Percentiles rank a stretch among this genome's conserved stretches.
Conservation (phyloP, 2,797 vertebrate species). For the Sciurus vulgaris region DNA sequence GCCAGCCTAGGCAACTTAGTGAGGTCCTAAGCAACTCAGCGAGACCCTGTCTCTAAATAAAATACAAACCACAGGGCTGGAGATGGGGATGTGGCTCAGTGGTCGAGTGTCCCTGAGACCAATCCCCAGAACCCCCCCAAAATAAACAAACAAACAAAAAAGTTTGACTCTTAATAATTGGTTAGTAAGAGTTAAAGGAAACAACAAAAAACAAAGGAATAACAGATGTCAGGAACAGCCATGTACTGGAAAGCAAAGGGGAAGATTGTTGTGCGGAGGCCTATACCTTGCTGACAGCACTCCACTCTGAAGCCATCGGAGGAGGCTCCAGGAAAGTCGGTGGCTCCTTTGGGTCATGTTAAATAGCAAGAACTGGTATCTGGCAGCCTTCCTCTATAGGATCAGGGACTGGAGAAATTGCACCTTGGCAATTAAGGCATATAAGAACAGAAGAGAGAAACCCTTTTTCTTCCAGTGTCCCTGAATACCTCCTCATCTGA, state of each 20-base stretch:
- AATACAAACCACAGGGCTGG: too few species aligned
- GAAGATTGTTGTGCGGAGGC: too few species aligned
- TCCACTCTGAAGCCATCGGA: neutral
- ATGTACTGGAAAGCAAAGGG: fast-evolving
- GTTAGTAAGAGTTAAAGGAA: constrained; percentile 4
- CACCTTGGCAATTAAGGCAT: neutral
- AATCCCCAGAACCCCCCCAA: too few species aligned
- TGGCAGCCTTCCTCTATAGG: neutral
- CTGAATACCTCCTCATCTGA: neutral
- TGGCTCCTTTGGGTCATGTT: neutral
- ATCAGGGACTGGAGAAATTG: neutral
- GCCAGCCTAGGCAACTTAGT: too few species aligned
- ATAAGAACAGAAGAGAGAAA: neutral
- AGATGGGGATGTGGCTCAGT: too few species aligned
- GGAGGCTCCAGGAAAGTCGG: neutral
- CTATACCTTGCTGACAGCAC: too few species aligned
- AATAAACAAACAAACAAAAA: too few species aligned
- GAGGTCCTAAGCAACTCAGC: too few species aligned
- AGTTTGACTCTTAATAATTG: neutral
- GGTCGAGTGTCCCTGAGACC: too few species aligned
- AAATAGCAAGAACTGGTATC: neutral
- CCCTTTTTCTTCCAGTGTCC: neutral
- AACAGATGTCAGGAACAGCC: neutral
- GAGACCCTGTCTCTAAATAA: too few species aligned
- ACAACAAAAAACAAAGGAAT: neutral